phyloP scores from a whole-genome alignment of 1,140 invertebrate genomes.

The Drosophila watanabei region DNA sequence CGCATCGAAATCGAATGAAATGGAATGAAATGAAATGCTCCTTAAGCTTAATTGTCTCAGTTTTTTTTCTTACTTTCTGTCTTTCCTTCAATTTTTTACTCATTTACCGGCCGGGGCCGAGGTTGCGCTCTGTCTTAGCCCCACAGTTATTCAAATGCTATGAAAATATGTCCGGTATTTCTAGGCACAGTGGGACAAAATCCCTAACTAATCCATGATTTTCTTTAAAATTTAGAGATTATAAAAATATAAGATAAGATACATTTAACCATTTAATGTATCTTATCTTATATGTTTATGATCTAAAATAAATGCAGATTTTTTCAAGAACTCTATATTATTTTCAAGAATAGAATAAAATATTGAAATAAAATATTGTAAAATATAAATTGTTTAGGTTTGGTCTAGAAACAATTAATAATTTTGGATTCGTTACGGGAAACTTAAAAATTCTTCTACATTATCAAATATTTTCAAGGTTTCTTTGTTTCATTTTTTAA shows the following conservation, averaged over 20 bases:
- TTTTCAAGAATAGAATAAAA: accelerated
- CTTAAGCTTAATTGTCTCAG: constrained; percentile 83
- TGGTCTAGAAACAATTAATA: background rate
- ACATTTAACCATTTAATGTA: too few species aligned
- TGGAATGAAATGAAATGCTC: constrained; percentile 79
- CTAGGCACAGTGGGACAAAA: constrained; percentile 43
- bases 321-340: background rate
- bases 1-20: constrained; percentile 68
- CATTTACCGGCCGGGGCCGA: constrained; percentile 63
- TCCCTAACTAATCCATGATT: background rate
- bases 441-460: background rate
- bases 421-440: background rate
- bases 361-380: too few species aligned
- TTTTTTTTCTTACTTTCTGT: constrained; percentile 41
- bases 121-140: constrained; percentile 53
- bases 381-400: background rate
- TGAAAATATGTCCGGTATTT: constrained; percentile 69
- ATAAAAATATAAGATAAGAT: background rate
- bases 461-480: background rate
- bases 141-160: constrained; percentile 78
- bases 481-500: background rate
- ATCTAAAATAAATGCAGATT: too few species aligned
- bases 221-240: background rate
- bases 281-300: too few species aligned
- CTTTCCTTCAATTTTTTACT: constrained; percentile 71